Base-by-base conservation (phyloP, 2,113 vertebrate species). In the Sebastes fasciatus region DNA sequence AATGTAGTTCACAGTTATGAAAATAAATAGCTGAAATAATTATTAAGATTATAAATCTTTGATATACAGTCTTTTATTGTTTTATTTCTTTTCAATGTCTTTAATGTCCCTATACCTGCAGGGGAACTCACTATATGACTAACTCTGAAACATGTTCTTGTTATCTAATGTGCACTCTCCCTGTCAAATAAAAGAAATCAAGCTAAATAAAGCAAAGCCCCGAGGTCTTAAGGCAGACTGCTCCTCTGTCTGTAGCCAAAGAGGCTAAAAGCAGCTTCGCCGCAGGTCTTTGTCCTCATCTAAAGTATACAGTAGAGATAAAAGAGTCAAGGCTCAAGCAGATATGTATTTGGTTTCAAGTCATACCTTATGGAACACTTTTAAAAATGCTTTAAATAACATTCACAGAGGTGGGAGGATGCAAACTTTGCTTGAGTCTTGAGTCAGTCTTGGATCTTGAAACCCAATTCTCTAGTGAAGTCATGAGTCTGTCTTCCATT, bases 181-280 rank as follows among this genome's bases (percentile, higher is more conserved):
- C 40, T 3, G 23, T 60, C 45, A 52, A 52, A 70, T 26, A 16
- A 51, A 63, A 54, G 46, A 62, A 54, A 70, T 45, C 42, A 40
- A 67, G 61, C 17, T 48, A 48, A 73, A 86, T 79, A 79, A 57
- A 86, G 75, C 6, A 17, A 54, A 64, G 64, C 72, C 79, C 63
- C 34, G 54, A 48, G 77, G 71, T 23, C 11, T 46, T 1, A 52
- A 45, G 16, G 62, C 61, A 40, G 55, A 48, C 26, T 42, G 68
- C 42, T 40, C 3, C 8, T 75, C 67, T 61, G 40, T 78, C 42
- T 12, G 45, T 17, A 8, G 57, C 34, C 58, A 51, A n/a, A 34
- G 65, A 60, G 26, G 72, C 77, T 80, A 49, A 80, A 72, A 83
- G 76, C 65, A 72, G 70, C 76, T 48, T 4, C 0, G 49, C 64